Evolutionary conservation across 1,140 invertebrate genomes (phyloP).

Genomic region (Sesamia nonagrioides): DNA sequence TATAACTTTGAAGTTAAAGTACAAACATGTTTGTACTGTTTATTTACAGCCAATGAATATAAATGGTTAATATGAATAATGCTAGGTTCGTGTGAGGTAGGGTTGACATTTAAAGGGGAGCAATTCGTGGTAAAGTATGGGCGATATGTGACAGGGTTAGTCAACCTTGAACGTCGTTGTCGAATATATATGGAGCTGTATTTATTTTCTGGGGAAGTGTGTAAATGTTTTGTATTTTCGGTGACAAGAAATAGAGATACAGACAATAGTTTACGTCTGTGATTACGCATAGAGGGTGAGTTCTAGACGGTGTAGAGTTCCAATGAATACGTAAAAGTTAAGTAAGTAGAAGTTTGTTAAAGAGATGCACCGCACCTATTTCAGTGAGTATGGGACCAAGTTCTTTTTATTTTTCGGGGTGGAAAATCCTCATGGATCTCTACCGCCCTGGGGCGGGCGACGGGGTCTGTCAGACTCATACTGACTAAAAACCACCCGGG

Average conservation of each 20-base stretch:
- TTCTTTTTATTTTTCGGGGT: too few relatives aligned
- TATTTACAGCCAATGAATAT: slow-evolving; percentile 46
- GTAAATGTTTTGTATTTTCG: slow-evolving; percentile 32
- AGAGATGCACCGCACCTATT: too few relatives aligned
- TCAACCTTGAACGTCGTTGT: slow-evolving; percentile 34
- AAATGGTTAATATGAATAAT: slow-evolving; percentile 45
- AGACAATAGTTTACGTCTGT: background rate
- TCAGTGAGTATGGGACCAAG: too few relatives aligned
- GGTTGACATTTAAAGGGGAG: slow-evolving; percentile 20
- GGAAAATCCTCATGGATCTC: too few relatives aligned
- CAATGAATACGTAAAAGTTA: background rate
- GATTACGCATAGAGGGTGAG: background rate
- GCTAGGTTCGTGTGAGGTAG: slow-evolving; percentile 20
- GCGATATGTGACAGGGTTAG: slow-evolving; percentile 35
- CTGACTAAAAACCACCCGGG: too few relatives aligned
- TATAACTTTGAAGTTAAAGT: slow-evolving; percentile 46
- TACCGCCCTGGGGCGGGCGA: too few relatives aligned
- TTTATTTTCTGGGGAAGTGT: slow-evolving; percentile 8
- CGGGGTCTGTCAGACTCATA: too few relatives aligned
- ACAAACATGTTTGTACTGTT: slow-evolving; percentile 36
- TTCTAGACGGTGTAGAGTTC: background rate
- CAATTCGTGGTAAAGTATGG: slow-evolving; percentile 41
- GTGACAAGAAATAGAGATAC: slow-evolving; percentile 1
- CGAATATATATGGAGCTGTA: slow-evolving; percentile 16
- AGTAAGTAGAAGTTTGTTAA: background rate